phyloP scores from a whole-genome alignment of 92 coral and sea anemone species.

The Pocillopora grandis region DNA sequence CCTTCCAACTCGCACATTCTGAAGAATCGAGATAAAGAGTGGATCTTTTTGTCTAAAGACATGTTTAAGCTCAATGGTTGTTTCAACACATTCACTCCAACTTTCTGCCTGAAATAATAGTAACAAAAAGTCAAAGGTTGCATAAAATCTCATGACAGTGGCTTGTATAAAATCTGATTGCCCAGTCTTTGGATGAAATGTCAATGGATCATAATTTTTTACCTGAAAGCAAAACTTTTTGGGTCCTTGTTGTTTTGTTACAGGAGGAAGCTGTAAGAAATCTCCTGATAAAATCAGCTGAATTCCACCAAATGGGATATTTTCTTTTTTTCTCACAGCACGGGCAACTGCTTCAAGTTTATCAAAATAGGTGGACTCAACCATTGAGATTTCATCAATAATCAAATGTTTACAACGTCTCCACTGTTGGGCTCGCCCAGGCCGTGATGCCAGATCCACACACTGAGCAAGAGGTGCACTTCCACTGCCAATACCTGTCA shows the following conservation, averaged over 20 bases:
- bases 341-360: conserved; percentile 93
- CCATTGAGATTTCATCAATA: conserved; percentile 98
- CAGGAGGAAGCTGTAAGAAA: conserved; percentile 97
- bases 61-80: conserved; percentile 84
- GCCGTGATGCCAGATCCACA: conserved; percentile 83
- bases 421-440: conserved; percentile 79
- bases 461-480: conserved; percentile 73
- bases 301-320: conserved; percentile 93
- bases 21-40: conserved; percentile 84
- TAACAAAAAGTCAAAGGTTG: not conserved
- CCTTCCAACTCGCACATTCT: conserved; percentile 98
- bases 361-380: conserved; percentile 89
- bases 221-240: conserved; percentile 98
- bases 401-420: conserved; percentile 84
- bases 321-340: conserved; percentile 74
- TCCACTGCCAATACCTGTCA: conserved; percentile 97
- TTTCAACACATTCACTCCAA: conserved; percentile 84
- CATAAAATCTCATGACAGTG: too few relatives aligned
- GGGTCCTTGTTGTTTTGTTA: conserved; percentile 63
- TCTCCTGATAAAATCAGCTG: conserved; percentile 96
- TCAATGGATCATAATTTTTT: not conserved
- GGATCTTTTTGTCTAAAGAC: conserved; percentile 94
- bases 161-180: too few relatives aligned
- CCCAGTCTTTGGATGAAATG: too few relatives aligned
- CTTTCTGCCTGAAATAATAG: conserved; percentile 65